These are phyloP conservation scores for Pogonophryne albipinna DNA, from an alignment of 2,797 vertebrate species.

Conservation along the genomic window DNA sequence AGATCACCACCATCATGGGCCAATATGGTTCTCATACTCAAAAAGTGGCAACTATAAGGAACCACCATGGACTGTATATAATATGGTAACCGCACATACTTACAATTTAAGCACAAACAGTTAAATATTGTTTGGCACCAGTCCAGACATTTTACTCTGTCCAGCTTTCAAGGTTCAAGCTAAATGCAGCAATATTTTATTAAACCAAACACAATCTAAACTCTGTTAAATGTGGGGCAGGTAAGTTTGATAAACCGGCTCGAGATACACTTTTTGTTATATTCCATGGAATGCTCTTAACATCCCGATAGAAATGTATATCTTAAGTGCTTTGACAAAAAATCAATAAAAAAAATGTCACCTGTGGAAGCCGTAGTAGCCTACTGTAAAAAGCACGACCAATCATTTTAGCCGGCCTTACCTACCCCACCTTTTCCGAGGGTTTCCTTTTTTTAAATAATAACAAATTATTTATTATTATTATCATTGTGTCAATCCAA, in stretches of 20 bases:
- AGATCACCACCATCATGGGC: background rate
- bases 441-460: background rate
- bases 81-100: background rate
- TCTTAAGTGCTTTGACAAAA: too few relatives aligned
- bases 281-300: too few relatives aligned
- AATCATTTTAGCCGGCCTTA: too few relatives aligned
- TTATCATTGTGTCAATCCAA: background rate
- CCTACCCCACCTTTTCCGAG: too few relatives aligned
- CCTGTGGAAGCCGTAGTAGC: too few relatives aligned
- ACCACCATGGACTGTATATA: too few relatives aligned
- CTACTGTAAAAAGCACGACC: too few relatives aligned
- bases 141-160: background rate
- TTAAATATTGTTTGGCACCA: background rate
- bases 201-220: too few relatives aligned
- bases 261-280: too few relatives aligned
- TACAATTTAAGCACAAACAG: background rate
- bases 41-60: background rate
- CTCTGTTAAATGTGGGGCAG: background rate
- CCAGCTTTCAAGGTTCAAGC: background rate
- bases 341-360: too few relatives aligned
- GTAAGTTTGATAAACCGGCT: too few relatives aligned
- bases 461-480: background rate
- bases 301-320: too few relatives aligned
- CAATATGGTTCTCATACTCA: background rate
- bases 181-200: background rate